Conservation (phyloP, 2,113 vertebrate species). For the Phoxinus phoxinus region DNA sequence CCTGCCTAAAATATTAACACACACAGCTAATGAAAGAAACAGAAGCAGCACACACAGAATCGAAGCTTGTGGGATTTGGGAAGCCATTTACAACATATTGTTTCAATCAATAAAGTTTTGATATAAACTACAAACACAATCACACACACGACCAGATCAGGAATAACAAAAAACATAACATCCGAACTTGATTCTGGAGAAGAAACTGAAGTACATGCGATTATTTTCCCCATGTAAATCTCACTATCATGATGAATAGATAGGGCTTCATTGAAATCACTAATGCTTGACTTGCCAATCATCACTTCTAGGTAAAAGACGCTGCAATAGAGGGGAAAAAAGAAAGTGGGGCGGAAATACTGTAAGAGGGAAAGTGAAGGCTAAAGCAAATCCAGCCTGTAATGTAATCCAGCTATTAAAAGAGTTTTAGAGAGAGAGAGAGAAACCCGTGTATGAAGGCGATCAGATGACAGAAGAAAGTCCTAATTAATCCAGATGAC, state of each 20-base stretch:
- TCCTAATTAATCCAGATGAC: constrained; percentile 61
- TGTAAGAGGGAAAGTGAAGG: background rate
- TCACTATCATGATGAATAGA: background rate
- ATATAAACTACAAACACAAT: background rate
- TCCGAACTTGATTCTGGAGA: background rate
- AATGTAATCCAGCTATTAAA: constrained; percentile 42
- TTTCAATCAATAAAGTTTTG: background rate
- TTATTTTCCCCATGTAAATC: background rate
- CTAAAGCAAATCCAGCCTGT: background rate
- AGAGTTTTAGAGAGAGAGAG: background rate
- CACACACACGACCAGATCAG: background rate
- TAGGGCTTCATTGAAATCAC: background rate
- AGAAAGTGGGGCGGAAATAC: background rate
- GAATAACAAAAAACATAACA: background rate
- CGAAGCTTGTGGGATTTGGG: background rate
- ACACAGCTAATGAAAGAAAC: constrained; percentile 26
- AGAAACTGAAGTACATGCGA: background rate
- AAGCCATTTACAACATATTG: background rate
- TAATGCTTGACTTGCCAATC: background rate
- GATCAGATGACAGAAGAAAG: constrained; percentile 56
- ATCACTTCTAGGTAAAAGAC: background rate
- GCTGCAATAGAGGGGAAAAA: background rate
- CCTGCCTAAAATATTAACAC: constrained; percentile 32
- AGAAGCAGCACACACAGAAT: background rate
- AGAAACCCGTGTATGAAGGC: constrained; percentile 26